These are phyloP conservation scores for Cyphomyrmex costatus DNA, from an alignment of 1,140 invertebrate genomes.

Conservation along the genomic window DNA sequence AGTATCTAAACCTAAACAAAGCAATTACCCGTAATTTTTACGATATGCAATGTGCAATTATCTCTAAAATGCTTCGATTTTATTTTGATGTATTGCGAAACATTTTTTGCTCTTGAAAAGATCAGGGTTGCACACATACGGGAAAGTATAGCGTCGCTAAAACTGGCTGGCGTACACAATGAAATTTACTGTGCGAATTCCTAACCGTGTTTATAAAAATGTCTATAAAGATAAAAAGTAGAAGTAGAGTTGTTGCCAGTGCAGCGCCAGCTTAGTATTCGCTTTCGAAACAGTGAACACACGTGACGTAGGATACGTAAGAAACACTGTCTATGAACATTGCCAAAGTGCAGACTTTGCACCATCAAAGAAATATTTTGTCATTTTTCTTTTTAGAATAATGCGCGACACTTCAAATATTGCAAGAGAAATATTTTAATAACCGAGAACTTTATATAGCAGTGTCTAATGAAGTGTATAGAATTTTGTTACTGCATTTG, in stretches of 20 bases:
- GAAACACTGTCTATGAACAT: slow-evolving; percentile 24
- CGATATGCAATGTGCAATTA: too few relatives aligned
- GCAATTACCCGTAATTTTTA: not conserved
- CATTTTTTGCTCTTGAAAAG: slow-evolving; percentile 39
- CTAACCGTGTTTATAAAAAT: slow-evolving; percentile 12
- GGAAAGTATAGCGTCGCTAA: not conserved
- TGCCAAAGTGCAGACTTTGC: slow-evolving; percentile 43
- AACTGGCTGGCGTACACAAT: not conserved
- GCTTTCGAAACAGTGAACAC: slow-evolving; percentile 62
- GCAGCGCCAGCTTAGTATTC: not conserved
- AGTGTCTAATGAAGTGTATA: slow-evolving; percentile 9
- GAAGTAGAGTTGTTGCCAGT: not conserved
- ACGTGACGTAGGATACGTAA: slow-evolving; percentile 55
- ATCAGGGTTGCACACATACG: not conserved
- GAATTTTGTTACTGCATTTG: slow-evolving; percentile 26
- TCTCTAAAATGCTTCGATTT: not conserved
- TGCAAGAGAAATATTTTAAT: slow-evolving; percentile 12
- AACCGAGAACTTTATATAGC: slow-evolving; percentile 15
- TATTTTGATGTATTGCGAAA: not conserved
- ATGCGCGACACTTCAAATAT: not conserved
- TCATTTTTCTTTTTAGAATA: not conserved
- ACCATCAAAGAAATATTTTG: not conserved
- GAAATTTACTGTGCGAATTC: slow-evolving; percentile 53
- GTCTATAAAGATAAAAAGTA: slow-evolving; percentile 58
- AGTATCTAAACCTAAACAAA: too few relatives aligned